These are phyloP conservation scores for Conus canariensis DNA, from an alignment of 2,888 invertebrate species.

Conservation along the genomic window DNA sequence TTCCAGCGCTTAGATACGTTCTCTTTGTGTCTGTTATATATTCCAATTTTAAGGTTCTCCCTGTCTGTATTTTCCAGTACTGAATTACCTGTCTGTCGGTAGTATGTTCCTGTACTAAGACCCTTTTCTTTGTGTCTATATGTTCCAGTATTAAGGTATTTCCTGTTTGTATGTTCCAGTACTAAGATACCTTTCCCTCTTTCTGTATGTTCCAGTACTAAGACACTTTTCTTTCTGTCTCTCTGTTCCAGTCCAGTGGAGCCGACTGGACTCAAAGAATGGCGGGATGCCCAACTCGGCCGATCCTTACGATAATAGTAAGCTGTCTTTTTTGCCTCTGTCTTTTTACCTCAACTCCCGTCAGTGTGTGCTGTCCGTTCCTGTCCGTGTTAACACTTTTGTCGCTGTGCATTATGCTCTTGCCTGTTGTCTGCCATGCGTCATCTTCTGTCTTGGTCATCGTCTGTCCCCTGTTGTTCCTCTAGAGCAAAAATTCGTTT, in stretches of 20 bases:
- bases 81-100: too few species aligned
- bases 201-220: neutral
- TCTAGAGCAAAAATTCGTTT: too few species aligned
- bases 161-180: too few species aligned
- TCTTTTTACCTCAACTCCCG: neutral
- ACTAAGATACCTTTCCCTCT: neutral
- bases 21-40: too few species aligned
- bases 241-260: conserved; percentile 42
- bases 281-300: conserved; percentile 35
- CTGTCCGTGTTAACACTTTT: neutral
- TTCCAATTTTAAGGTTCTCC: too few species aligned
- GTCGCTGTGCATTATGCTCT: neutral
- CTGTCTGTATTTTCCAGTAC: too few species aligned
- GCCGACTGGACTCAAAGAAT: conserved; percentile 43
- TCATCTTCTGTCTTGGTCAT: neutral
- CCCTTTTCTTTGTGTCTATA: neutral
- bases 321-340: neutral
- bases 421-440: neutral
- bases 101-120: too few species aligned
- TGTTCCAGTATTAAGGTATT: too few species aligned
- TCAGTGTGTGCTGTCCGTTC: neutral
- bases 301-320: conserved; percentile 41
- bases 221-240: neutral
- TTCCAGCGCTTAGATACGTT: too few species aligned
- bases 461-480: too few species aligned